These are phyloP conservation scores for Dufourea novaeangliae DNA, from an alignment of 1,140 invertebrate genomes.

Conservation along the genomic window DNA sequence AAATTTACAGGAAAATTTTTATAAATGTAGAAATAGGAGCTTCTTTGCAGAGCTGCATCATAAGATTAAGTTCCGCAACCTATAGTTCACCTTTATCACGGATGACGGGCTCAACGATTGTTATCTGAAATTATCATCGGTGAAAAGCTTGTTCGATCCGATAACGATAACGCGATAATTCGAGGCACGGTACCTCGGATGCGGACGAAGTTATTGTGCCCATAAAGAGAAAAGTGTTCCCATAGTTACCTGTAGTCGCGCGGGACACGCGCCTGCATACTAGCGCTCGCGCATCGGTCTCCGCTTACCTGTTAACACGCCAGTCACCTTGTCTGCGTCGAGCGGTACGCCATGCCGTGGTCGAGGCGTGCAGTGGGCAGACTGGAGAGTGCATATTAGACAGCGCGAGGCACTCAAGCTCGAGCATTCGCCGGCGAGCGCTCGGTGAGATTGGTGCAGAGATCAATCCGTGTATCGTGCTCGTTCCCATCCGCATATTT, in stretches of 20 bases:
- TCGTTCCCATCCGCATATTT: conserved; percentile 5
- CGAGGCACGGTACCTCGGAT: background rate
- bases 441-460: conserved; percentile 60
- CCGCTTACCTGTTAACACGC: conserved; percentile 71
- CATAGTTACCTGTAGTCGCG: conserved; percentile 17
- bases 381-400: conserved; percentile 74
- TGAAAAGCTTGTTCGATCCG: background rate
- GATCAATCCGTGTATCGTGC: conserved; percentile 15
- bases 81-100: background rate
- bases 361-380: conserved; percentile 51
- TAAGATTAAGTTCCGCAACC: background rate
- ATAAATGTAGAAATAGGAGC: background rate
- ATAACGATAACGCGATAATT: conserved; percentile 1
- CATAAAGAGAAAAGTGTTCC: background rate
- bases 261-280: conserved; percentile 54
- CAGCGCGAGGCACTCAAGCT: conserved; percentile 59
- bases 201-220: background rate
- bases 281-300: conserved; percentile 47
- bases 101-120: background rate
- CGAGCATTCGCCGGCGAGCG: conserved; percentile 74
- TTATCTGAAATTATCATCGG: background rate
- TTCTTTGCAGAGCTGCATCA: background rate
- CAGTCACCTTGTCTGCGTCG: conserved; percentile 65
- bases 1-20: background rate
- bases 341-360: conserved; percentile 56